phyloP scores from a whole-genome alignment of 2,888 invertebrate genomes.

The Lacanobia wlatinum region DNA sequence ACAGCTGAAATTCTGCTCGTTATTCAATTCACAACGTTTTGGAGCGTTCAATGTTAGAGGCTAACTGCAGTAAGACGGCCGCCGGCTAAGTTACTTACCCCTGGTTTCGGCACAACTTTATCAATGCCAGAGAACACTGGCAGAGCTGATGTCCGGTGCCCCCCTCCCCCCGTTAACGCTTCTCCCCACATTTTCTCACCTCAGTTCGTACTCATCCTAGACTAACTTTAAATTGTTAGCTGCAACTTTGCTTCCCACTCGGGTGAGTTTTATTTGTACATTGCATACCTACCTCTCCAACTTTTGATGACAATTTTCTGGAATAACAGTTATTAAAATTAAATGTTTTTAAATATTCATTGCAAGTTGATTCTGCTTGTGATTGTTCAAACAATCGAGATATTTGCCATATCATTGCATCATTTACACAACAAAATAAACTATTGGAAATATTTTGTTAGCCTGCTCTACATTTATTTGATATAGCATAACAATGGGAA shows the following conservation, averaged over 20 bases:
- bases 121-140: constrained; percentile 75
- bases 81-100: constrained; percentile 76
- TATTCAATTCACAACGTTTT: constrained; percentile 58
- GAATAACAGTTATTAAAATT: constrained; percentile 66
- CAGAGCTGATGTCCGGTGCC: constrained; percentile 71
- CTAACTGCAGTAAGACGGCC: constrained; percentile 69
- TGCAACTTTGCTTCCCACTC: constrained; percentile 83
- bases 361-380: constrained; percentile 30
- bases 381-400: constrained; percentile 33
- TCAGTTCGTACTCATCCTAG: constrained; percentile 78
- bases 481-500: constrained; percentile 66
- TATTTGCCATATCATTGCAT: constrained; percentile 14
- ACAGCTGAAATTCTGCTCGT: constrained; percentile 28
- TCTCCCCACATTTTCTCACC: constrained; percentile 81
- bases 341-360: constrained; percentile 54
- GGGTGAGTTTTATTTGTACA: constrained; percentile 84
- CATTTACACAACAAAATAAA: constrained; percentile 21
- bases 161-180: constrained; percentile 63
- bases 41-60: constrained; percentile 68
- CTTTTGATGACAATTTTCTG: constrained; percentile 76
- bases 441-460: constrained; percentile 34
- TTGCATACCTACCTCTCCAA: constrained; percentile 77
- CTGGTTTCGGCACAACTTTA: constrained; percentile 78
- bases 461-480: constrained; percentile 42
- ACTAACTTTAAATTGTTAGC: constrained; percentile 88